Conservation (phyloP, 1,140 invertebrate species). For the Atopsyche davidsoni region DNA sequence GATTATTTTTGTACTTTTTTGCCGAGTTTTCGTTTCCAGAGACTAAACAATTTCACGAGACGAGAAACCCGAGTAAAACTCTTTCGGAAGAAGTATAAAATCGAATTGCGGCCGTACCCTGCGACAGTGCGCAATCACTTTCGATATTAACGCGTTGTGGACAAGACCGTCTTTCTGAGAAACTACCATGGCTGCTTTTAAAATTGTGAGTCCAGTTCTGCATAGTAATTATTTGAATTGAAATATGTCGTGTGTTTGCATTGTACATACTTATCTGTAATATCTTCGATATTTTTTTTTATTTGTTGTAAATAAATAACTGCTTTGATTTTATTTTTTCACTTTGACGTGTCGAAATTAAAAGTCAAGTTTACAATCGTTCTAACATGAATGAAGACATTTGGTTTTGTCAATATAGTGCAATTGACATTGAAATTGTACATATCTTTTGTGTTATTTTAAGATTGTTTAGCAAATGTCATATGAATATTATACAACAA, state of each 20-base stretch:
- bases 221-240: background rate
- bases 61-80: conserved; percentile 12
- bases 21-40: conserved; percentile 23
- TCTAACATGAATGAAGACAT: no score
- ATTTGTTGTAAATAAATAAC: no score
- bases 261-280: no score
- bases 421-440: no score
- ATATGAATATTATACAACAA: no score
- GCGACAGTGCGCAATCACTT: conserved; percentile 13
- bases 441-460: no score
- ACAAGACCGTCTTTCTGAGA: background rate
- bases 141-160: conserved; percentile 1
- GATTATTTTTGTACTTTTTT: conserved; percentile 8
- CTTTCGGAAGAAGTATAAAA: conserved; percentile 23
- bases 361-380: no score
- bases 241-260: background rate
- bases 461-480: no score
- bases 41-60: conserved; percentile 6
- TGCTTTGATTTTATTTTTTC: no score
- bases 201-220: conserved; percentile 21
- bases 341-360: no score
- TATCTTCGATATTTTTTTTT: no score
- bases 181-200: conserved; percentile 23
- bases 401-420: no score
- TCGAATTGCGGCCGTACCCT: conserved; percentile 14